Evolutionary conservation across 2,113 vertebrate genomes (phyloP), one percentile per base, ranked within the genome.

Genomic region (Spea bombifrons): DNA sequence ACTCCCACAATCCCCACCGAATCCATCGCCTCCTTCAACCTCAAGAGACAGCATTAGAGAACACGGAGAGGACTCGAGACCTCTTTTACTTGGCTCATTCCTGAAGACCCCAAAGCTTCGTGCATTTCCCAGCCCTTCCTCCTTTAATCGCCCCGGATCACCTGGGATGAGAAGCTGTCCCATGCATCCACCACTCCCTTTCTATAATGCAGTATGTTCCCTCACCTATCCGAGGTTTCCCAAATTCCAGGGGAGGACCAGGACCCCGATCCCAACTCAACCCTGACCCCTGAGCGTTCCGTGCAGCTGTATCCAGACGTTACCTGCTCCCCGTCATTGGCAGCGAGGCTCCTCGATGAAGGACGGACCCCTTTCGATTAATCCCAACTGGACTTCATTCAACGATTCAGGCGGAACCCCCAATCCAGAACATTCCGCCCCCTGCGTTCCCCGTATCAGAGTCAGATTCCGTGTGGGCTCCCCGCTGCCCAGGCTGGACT

Each of bases 311-410:
- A 48, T 3, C 15, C 12, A 57, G 13, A 5, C 5, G 30, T 73
- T 80, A 80, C 78, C 78, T 80, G 71, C 12, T 45, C 55, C 49
- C 15, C 7, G 15, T 49, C 5, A 8, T 47, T 12, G 69, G 44
- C 6, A 55, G 63, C 59, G 6, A 8, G 43, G 69, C 45, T 65
- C 15, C 57, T 61, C 17, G 9, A 13, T 47, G 66, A n/a, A 50
- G 52, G 57, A 30, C 13, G 10, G 53, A 12, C 13, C 46, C 59
- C 53, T 30, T 3, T 59, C 57, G 43, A 57, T 80, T 57, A 73
- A 73, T 80, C 77, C 71, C 8, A 16, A 30, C 8, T 16, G 63
- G 77, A 79, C 63, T 73, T 76, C 66, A 5, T 45, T 16, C 7
- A 78, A 59, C 30, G 9, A n/a, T 64, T 66, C 17, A 55, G 49